Percentiles rank a stretch among this genome's conserved stretches.
phyloP scores from a whole-genome alignment of 2,888 invertebrate species.

The Sylvicola cinctus region DNA sequence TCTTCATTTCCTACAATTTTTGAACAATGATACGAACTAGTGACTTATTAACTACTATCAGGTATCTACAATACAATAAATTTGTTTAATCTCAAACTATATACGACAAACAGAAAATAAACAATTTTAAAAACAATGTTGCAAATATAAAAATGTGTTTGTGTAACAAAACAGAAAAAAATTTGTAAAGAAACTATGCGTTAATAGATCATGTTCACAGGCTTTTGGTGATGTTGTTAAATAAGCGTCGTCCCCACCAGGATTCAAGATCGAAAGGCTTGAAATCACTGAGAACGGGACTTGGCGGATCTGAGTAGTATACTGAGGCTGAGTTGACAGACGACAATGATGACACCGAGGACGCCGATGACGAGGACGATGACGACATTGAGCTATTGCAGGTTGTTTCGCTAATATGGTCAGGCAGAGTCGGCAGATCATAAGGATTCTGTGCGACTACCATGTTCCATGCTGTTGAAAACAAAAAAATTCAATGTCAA shows the following conservation, averaged over 20 bases:
- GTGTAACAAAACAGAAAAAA: too few relatives aligned
- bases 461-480: slow-evolving; percentile 26
- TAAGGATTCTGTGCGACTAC: slow-evolving; percentile 24
- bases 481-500: too few relatives aligned
- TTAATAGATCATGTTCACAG: too few relatives aligned
- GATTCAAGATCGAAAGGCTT: slow-evolving; percentile 78
- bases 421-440: slow-evolving; percentile 9
- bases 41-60: too few relatives aligned
- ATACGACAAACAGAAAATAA: too few relatives aligned
- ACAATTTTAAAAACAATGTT: too few relatives aligned
- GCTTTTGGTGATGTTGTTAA: slow-evolving; percentile 69
- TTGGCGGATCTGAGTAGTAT: slow-evolving; percentile 57
- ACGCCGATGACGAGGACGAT: slow-evolving; percentile 10
- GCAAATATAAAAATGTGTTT: too few relatives aligned
- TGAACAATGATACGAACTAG: too few relatives aligned
- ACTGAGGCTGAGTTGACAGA: slow-evolving; percentile 26
- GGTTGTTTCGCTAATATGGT: background rate
- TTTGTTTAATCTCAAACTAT: too few relatives aligned
- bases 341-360: slow-evolving; percentile 25
- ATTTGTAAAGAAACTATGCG: too few relatives aligned
- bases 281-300: slow-evolving; percentile 52
- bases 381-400: slow-evolving; percentile 6
- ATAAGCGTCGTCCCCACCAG: slow-evolving; percentile 76
- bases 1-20: too few relatives aligned
- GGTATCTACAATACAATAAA: too few relatives aligned